Base-by-base conservation (phyloP, 2,888 invertebrate genomes). In the Stenichneumon culpator region DNA sequence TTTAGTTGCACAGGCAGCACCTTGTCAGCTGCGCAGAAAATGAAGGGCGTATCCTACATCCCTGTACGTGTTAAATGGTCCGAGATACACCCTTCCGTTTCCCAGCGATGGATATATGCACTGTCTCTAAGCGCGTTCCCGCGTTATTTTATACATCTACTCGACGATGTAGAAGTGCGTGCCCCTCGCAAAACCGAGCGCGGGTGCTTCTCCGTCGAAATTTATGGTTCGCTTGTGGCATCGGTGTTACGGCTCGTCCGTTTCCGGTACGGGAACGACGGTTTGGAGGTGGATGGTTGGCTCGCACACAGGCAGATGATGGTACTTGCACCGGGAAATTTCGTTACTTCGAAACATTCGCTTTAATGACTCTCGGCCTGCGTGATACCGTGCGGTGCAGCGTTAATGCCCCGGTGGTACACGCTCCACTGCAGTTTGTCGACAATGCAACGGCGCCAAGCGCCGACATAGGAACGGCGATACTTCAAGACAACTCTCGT, bases 171-270 rank as follows among this genome's bases (percentile, higher is more conserved):
- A 39, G 52, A 28, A 74, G 69, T 54, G 54, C 44, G 79, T 36
- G 50, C 19, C 50, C 11, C 60, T 79, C 44, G 63, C 75, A 63
- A 67, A 75, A 79, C 32, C 74, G 32, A 52, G 70, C 36, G 70
- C 54, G 79, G 44, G 50, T 70, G 83, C 47, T 84, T 86, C 87
- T 86, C 86, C 73, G 83, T 88, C 89, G 86, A 89, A 91, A 91
- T 91, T 91, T 90, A 91, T 89, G 90, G 87, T 88, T 85, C 84
- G 86, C 87, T 87, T 83, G 83, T 87, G 87, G 86, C 86, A 87
- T 87, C 79, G 85, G 79, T 79, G 85, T 86, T 85, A 86, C 81
- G 81, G 81, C 84, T 83, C 83, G 83, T 85, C 79, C 87, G 86
- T 86, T 86, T 84, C 82, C 73, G 73, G 44, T 28, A 70, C 70